These are phyloP conservation scores for Calephelis virginiensis DNA, from an alignment of 1,140 invertebrate genomes.

Conservation along the genomic window DNA sequence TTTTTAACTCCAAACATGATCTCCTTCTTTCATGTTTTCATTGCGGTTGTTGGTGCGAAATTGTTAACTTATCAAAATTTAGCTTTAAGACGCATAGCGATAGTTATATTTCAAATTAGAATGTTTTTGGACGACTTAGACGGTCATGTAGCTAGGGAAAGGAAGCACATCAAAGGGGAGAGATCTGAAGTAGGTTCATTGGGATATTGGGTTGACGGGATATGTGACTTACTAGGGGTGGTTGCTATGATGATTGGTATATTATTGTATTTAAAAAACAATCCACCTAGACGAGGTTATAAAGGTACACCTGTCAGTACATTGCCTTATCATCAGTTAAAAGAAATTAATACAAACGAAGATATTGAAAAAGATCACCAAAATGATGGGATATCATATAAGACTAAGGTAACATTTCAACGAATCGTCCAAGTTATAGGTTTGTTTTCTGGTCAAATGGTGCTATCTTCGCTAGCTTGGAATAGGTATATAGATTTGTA, in stretches of 20 bases:
- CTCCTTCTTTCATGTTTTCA: conserved; percentile 85
- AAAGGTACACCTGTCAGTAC: conserved; percentile 76
- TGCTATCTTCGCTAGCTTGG: conserved; percentile 87
- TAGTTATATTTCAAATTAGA: conserved; percentile 86
- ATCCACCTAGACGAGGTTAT: conserved; percentile 84
- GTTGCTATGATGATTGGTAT: conserved; percentile 83
- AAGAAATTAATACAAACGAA: conserved; percentile 67
- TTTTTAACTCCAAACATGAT: conserved; percentile 89
- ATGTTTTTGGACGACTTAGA: conserved; percentile 90
- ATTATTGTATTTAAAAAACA: conserved; percentile 82
- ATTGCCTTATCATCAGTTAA: conserved; percentile 73
- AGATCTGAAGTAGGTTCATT: conserved; percentile 84
- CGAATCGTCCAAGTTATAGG: conserved; percentile 82
- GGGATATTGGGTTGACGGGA: conserved; percentile 86
- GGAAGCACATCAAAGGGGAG: conserved; percentile 84
- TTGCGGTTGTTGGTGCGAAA: conserved; percentile 84
- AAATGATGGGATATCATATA: conserved; percentile 80
- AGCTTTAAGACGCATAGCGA: conserved; percentile 82
- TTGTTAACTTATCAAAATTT: conserved; percentile 84
- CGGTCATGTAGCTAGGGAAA: conserved; percentile 86
- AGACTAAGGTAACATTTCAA: conserved; percentile 81
- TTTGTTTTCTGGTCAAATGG: conserved; percentile 83
- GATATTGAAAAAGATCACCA: conserved; percentile 76
- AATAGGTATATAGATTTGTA: conserved; percentile 89
- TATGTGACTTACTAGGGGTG: conserved; percentile 86